Base-by-base conservation (phyloP, 2,113 vertebrate genomes). In the Prionailurus viverrinus region DNA sequence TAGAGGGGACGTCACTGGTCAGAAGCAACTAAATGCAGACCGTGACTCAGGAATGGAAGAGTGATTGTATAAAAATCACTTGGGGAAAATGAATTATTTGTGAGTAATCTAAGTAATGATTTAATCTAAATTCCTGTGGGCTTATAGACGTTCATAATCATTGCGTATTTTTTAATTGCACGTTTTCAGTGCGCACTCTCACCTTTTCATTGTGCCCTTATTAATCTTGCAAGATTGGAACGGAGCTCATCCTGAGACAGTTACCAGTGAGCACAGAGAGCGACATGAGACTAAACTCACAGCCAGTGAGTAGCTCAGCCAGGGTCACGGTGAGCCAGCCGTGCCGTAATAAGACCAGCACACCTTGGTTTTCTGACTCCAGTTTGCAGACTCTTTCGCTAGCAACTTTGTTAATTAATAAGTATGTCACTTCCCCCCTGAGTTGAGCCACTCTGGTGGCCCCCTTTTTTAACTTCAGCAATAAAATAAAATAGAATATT, bases 401-500 rank as follows among this genome's bases (percentile, higher is more conserved):
- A 51, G 65, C 25, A 78, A 69, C 15, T 69, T 95, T 33, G 5
- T 82, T 83, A 93, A 45, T 80, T 83, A 94, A 45, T 90, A 90
- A 92, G 58, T 48, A 36, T 53, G 81, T 81, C 71, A 71, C 66
- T 61, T 94, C 48, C 45, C 89, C 95, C 55, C 68, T 89, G 51
- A 90, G 69, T 48, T 73, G 58, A 78, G n/a, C 91, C 33, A 73
- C 58, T 91, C 86, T 80, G 19, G 58, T 85, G 79, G 45, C 36
- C 55, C 27, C 93, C 69, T 63, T 84, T 94, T 83, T 89, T 87
- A 95, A 92, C 51, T 93, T 90, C 91, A 85, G 63, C 82, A 93
- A 53, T 91, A 83, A 79, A 83, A 51, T 82, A 79, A 74, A 93
- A 73, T 73, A 80, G 71, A 94, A 33, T 87, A 33, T 74, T 88